These are phyloP conservation scores for Agapostemon virescens DNA, from an alignment of 2,888 invertebrate species.

Conservation along the genomic window DNA sequence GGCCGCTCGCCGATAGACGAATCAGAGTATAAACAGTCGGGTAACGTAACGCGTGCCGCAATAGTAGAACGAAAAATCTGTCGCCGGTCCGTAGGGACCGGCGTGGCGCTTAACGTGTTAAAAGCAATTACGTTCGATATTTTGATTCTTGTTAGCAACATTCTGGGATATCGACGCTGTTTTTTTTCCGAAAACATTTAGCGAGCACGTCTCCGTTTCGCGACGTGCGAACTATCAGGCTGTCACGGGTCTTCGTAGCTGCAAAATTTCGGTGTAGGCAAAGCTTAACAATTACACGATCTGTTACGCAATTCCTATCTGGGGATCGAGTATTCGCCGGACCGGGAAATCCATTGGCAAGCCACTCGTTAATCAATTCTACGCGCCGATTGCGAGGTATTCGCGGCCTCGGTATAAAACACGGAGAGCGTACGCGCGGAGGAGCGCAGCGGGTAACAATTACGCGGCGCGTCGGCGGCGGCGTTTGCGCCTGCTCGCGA, in stretches of 20 bases:
- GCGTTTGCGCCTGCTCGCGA: not conserved
- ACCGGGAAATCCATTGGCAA: constrained; percentile 59
- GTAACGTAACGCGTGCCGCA: no score
- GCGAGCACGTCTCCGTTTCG: not conserved
- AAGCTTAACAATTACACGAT: constrained; percentile 65
- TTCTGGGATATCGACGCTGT: no score
- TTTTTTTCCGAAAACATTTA: no score
- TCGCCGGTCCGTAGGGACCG: no score
- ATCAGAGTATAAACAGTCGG: no score
- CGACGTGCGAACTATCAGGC: not conserved
- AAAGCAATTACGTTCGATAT: no score
- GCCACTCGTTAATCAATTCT: constrained; percentile 64
- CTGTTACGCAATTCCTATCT: constrained; percentile 59
- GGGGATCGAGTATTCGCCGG: constrained; percentile 40
- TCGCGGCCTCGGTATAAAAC: constrained; percentile 41
- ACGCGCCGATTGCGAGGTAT: constrained; percentile 46
- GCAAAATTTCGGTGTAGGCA: constrained; percentile 54
- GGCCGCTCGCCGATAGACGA: no score
- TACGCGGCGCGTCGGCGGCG: not conserved
- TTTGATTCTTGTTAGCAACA: no score
- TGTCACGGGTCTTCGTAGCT: not conserved
- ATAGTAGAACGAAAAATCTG: no score
- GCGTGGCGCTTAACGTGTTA: no score
- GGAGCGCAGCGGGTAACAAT: not conserved
- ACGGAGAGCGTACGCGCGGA: not conserved